Evolutionary conservation across 2,113 vertebrate species (phyloP).

Genomic region (Tyto alba): DNA sequence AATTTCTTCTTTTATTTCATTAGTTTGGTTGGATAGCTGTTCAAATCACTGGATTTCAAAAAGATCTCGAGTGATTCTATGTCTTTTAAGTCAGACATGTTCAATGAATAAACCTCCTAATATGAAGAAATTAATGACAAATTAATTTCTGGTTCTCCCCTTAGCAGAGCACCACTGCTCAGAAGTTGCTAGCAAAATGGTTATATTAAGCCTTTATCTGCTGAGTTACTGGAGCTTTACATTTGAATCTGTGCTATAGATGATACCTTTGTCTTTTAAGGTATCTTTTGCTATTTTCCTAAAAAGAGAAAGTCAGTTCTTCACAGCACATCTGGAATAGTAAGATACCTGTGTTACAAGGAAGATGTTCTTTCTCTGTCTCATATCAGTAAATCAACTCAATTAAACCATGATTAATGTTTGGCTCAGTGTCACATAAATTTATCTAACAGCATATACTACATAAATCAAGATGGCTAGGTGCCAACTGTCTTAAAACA

Average conservation of each 20-base stretch:
- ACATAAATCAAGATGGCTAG: not conserved
- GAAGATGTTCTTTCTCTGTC: not conserved
- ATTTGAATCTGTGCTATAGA: not conserved
- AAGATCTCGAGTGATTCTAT: not conserved
- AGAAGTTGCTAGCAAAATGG: not conserved
- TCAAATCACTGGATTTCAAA: not conserved
- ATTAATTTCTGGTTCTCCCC: not conserved
- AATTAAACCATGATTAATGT: constrained; percentile 30
- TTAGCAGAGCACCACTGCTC: not conserved
- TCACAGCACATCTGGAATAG: not conserved
- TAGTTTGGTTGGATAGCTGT: not conserved
- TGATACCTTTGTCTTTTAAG: not conserved
- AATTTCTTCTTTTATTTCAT: not conserved
- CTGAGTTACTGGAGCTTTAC: not conserved
- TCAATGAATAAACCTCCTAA: not conserved
- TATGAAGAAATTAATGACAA: not conserved
- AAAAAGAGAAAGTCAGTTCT: not conserved
- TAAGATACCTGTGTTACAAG: not conserved
- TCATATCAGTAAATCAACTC: not conserved
- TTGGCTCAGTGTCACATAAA: not conserved
- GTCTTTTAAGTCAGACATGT: not conserved
- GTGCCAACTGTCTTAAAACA: not conserved
- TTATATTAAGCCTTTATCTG: not conserved
- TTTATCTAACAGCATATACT: constrained; percentile 13
- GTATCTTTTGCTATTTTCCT: not conserved